Percentiles rank a stretch among this genome's conserved stretches.
phyloP scores from a whole-genome alignment of 1,140 invertebrate species.

The Nebria ingens region DNA sequence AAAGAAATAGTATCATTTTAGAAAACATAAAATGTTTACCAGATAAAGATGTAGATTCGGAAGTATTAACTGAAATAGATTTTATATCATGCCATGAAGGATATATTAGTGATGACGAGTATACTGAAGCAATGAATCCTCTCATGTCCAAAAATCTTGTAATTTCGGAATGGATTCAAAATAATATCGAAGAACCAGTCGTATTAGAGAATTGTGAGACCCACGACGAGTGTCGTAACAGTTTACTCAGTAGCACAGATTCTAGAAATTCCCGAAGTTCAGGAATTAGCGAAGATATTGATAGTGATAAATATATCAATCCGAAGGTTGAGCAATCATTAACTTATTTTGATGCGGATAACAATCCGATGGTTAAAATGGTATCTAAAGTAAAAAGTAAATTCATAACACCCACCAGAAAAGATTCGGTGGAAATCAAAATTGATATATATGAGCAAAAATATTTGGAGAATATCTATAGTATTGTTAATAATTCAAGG shows the following conservation, averaged over 20 bases:
- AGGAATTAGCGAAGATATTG: background rate
- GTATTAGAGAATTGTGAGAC: no score
- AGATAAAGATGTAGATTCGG: background rate
- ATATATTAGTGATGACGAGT: background rate
- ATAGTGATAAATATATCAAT: no score
- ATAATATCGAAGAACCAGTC: background rate
- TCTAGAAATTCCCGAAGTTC: background rate
- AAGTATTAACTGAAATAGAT: background rate
- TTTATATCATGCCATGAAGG: no score
- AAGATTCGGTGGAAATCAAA: background rate
- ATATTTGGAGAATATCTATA: background rate
- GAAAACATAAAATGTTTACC: background rate
- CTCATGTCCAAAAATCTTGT: background rate
- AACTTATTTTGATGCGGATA: background rate
- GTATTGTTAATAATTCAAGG: background rate
- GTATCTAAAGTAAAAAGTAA: background rate
- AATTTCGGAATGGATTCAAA: background rate
- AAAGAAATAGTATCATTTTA: background rate
- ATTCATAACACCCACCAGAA: background rate
- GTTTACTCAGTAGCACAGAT: background rate
- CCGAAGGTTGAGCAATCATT: background rate
- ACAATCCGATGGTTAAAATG: background rate
- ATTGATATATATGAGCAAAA: background rate
- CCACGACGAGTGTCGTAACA: no score
- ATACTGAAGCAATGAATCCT: background rate